Base-by-base conservation (phyloP, 2,797 vertebrate genomes). In the Antrozous pallidus region DNA sequence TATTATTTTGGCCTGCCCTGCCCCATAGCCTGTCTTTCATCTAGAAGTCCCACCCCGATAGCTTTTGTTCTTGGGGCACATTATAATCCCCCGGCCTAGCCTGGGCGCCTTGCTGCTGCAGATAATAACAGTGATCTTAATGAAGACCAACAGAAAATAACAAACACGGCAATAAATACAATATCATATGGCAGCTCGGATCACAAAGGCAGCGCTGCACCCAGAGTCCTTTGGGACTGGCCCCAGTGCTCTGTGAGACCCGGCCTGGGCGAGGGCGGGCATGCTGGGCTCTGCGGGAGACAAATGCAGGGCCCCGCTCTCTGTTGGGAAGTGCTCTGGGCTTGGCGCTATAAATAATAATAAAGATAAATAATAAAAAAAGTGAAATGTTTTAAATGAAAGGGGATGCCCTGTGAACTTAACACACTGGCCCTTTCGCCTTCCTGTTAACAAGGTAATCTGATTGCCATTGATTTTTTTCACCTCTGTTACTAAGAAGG, bases 401-500 rank as follows among this genome's bases (percentile, higher is more conserved):
- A 98, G 98, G 98, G 98, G 98, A 98, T 98, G 98, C 98, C 98
- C 98, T 98, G 98, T 98, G 98, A 99, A 99, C 98, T 98, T 98
- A 98, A 98, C 98, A 98, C 98, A 98, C 97, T 98, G 97, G 97
- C 98, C 98, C 98, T 98, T 98, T 98, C 98, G 98, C 99, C 98
- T 98, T 98, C 98, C 98, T 98, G 98, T 98, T 98, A 99, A 99
- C 98, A 98, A 98, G 98, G 98, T 99, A 99, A 99, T 99, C 98
- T 99, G 98, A 99, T 99, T 99, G 98, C 97, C 98, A 99, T 99
- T 99, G 99, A 99, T 99, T 99, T 99, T 99, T 98, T 98, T 98
- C 98, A 98, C 98, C 98, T 97, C 98, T 98, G 98, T 98, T 99
- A 98, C 98, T 98, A 98, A 98, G 98, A 98, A 98, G 98, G 98